Conservation (phyloP, 2,888 invertebrate genomes). For the Napeogenes sylphis region DNA sequence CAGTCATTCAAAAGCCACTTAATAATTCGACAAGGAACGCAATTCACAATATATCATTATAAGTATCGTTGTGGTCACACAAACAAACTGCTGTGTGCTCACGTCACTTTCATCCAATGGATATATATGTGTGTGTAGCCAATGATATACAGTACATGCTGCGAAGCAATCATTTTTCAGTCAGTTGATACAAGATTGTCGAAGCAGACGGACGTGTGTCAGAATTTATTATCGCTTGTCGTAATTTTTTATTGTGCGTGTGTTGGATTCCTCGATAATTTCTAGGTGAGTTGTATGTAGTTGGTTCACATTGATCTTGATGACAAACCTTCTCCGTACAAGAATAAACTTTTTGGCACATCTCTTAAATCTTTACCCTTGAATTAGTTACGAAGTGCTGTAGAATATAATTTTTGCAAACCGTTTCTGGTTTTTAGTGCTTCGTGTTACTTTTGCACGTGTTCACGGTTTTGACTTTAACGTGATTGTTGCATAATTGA, state of each 20-base stretch:
- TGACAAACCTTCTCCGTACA: conserved; percentile 38
- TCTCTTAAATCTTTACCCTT: conserved; percentile 52
- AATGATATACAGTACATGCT: conserved; percentile 37
- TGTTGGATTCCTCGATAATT: conserved; percentile 53
- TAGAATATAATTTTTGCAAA: conserved; percentile 15
- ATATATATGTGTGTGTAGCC: conserved; percentile 31
- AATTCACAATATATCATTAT: conserved; percentile 45
- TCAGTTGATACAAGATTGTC: conserved; percentile 55
- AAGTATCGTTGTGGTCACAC: conserved; percentile 30
- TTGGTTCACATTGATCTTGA: conserved; percentile 51
- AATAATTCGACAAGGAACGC: conserved; percentile 35
- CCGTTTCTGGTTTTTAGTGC: too few species aligned
- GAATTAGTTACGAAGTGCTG: conserved; percentile 24
- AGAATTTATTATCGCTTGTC: conserved; percentile 30
- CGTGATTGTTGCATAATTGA: conserved; percentile 16
- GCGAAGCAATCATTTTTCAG: conserved; percentile 48
- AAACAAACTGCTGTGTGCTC: conserved; percentile 38
- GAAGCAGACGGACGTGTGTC: conserved; percentile 41
- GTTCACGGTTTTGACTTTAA: not conserved
- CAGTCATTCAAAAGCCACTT: conserved; percentile 33
- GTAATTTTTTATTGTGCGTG: conserved; percentile 44
- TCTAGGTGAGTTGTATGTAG: conserved; percentile 52
- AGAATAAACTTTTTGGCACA: conserved; percentile 70
- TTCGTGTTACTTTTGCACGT: conserved; percentile 1
- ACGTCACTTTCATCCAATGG: conserved; percentile 50